Percentiles rank a stretch among this genome's conserved stretches.
Evolutionary conservation across 2,113 vertebrate genomes (phyloP).

Genomic region (Columba janthina): DNA sequence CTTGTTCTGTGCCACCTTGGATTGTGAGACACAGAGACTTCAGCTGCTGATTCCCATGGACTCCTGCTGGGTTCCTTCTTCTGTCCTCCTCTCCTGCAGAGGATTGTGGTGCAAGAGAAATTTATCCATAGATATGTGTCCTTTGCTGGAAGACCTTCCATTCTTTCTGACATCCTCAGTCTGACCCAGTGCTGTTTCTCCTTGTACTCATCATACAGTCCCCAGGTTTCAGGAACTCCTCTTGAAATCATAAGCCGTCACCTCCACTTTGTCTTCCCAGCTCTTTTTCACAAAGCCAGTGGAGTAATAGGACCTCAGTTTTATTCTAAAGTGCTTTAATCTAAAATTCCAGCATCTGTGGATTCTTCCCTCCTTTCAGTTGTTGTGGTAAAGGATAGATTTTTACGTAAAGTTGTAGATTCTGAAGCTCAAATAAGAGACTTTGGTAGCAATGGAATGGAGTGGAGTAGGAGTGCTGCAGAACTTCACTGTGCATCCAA

Average conservation of each 20-base stretch:
- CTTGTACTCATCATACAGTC: background rate
- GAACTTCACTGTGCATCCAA: background rate
- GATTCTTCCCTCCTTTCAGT: background rate
- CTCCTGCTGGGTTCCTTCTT: background rate
- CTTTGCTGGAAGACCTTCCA: background rate
- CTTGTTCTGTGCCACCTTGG: background rate
- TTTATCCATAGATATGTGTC: background rate
- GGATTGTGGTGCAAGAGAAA: background rate
- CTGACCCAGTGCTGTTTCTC: background rate
- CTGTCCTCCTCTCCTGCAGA: background rate
- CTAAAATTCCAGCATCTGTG: background rate
- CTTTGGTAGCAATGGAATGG: background rate
- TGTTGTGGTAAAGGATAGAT: background rate
- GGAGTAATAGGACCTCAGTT: background rate
- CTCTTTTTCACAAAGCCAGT: background rate
- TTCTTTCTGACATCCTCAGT: background rate
- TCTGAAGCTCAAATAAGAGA: background rate
- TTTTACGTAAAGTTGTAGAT: background rate
- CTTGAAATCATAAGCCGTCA: background rate
- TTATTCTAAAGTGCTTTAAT: background rate
- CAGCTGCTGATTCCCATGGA: background rate
- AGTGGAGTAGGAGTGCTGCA: background rate
- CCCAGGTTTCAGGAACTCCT: background rate
- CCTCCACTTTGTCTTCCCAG: background rate
- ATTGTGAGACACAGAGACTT: background rate